Conservation (phyloP, 2,797 vertebrate species). For the Pipistrellus kuhlii region DNA sequence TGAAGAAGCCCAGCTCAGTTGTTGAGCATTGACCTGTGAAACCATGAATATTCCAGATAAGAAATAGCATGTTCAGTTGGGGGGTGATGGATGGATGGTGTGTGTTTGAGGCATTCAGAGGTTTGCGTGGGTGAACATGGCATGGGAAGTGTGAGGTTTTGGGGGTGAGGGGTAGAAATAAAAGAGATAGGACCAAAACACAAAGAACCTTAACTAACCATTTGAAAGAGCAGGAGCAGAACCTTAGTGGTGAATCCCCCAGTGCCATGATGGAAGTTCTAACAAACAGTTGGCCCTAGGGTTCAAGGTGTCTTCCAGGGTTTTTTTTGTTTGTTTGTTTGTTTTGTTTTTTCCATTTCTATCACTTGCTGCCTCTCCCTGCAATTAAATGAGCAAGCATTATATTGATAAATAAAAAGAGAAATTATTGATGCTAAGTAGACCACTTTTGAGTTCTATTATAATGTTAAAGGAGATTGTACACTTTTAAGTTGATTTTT, state of each 20-base stretch:
- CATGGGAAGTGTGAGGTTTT: not conserved
- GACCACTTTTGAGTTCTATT: not conserved
- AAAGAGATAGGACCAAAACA: not conserved
- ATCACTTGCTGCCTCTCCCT: not conserved
- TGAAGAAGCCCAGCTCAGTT: not conserved
- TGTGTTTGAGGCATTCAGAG: not conserved
- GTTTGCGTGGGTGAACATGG: not conserved
- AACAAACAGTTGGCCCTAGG: not conserved
- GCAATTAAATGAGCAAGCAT: not conserved
- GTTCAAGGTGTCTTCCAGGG: not conserved
- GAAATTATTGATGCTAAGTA: not conserved
- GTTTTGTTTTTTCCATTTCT: not conserved
- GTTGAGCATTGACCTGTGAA: not conserved
- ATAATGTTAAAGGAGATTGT: not conserved
- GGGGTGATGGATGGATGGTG: not conserved
- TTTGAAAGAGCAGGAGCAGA: not conserved
- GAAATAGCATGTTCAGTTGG: not conserved
- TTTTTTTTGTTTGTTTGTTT: not conserved
- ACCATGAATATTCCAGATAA: not conserved
- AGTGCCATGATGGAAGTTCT: not conserved
- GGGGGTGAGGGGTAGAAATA: not conserved
- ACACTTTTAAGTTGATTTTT: not conserved
- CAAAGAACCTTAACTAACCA: not conserved
- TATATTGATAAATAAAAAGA: slow-evolving; percentile 15
- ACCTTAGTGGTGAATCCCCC: not conserved